Percentiles rank a stretch among this genome's conserved stretches.
Evolutionary conservation across 2,888 invertebrate genomes (phyloP).

Genomic region (Branchipolynoe longqiensis): DNA sequence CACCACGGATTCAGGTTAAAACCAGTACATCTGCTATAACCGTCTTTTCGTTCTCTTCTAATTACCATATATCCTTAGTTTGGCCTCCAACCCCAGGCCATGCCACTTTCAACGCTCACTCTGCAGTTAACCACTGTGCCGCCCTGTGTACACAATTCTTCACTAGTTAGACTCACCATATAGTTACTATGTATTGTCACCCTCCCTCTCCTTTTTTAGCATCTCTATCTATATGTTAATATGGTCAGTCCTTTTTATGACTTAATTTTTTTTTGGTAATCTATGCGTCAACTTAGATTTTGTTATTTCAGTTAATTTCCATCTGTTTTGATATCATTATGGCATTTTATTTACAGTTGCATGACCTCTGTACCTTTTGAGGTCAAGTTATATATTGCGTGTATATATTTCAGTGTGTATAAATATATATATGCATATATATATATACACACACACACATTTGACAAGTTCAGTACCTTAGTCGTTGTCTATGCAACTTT

Average conservation of each 20-base stretch:
- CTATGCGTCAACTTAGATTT: conserved; percentile 16
- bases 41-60: conserved; percentile 23
- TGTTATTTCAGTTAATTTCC: background rate
- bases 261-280: background rate
- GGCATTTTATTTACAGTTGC: background rate
- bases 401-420: too few species aligned
- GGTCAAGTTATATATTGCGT: conserved; percentile 25
- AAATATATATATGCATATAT: conserved; percentile 13
- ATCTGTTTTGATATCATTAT: background rate
- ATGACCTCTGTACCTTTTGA: conserved; percentile 9
- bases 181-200: conserved; percentile 15
- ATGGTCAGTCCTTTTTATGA: conserved; percentile 30
- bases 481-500: conserved; percentile 43
- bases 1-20: conserved; percentile 54
- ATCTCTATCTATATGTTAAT: conserved; percentile 18
- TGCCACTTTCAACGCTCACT: conserved; percentile 14
- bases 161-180: conserved; percentile 43
- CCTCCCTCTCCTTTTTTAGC: conserved; percentile 8
- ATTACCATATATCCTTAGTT: conserved; percentile 15
- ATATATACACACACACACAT: conserved; percentile 2
- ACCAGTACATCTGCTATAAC: conserved; percentile 51
- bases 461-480: conserved; percentile 26
- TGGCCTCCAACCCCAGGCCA: background rate
- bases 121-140: background rate
- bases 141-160: background rate